phyloP scores from a whole-genome alignment of 1,140 invertebrate genomes.

The Caenorhabditis tropicalis region DNA sequence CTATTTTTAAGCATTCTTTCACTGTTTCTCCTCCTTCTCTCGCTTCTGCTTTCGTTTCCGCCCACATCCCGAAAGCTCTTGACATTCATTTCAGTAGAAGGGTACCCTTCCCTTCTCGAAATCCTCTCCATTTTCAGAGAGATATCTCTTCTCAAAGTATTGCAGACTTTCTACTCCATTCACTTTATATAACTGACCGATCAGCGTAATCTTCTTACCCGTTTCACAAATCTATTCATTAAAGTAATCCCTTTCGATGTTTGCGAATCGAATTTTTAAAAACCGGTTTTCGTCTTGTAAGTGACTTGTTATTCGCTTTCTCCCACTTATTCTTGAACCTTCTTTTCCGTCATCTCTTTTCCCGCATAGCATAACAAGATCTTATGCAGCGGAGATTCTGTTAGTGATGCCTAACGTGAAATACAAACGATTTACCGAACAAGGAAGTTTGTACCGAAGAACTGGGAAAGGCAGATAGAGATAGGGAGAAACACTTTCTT shows the following conservation, averaged over 20 bases:
- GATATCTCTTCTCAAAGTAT: too few species aligned
- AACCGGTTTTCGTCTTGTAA: neutral
- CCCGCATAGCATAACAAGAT: slow-evolving; percentile 8
- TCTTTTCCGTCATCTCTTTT: neutral
- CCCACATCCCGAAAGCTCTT: slow-evolving; percentile 6
- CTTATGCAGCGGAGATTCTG: neutral
- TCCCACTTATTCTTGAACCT: neutral
- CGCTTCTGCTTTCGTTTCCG: slow-evolving; percentile 20
- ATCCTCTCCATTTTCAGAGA: neutral
- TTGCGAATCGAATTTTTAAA: neutral
- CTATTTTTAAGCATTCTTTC: neutral
- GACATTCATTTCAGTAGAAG: neutral
- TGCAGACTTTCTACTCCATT: too few species aligned
- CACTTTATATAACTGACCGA: too few species aligned
- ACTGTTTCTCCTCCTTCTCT: neutral
- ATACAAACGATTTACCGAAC: slow-evolving; percentile 11
- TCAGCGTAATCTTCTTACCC: neutral
- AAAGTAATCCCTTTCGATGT: neutral
- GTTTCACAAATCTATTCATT: neutral
- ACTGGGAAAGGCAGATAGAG: neutral
- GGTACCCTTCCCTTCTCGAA: neutral
- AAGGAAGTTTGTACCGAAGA: slow-evolving; percentile 25
- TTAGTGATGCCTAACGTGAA: neutral
- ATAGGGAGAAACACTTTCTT: neutral
- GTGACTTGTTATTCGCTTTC: slow-evolving; percentile 27